A percentile compares a stretch with the other conserved stretches of the same genome.
Conservation (phyloP, 2,888 invertebrate species). For the Stegophylla sp. region DNA sequence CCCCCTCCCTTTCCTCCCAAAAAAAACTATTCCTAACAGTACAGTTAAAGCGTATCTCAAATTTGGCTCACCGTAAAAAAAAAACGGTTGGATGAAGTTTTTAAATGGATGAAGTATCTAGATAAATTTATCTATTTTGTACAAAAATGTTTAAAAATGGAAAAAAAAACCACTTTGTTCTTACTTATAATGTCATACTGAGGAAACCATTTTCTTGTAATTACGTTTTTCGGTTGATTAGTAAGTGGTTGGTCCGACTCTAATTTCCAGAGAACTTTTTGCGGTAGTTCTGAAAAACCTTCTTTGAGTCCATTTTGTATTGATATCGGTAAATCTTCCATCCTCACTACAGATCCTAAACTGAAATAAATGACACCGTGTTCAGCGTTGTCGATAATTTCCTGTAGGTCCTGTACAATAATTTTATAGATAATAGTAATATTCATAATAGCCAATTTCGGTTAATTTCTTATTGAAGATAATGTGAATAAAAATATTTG, state of each 20-base stretch:
- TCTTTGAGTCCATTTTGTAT: slow-evolving; percentile 71
- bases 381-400: slow-evolving; percentile 32
- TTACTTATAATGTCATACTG: slow-evolving; percentile 48
- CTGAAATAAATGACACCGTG: slow-evolving; percentile 52
- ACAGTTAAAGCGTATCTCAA: no score
- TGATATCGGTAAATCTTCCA: slow-evolving; percentile 70
- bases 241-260: slow-evolving; percentile 1
- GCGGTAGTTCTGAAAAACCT: slow-evolving; percentile 71
- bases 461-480: no score
- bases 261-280: slow-evolving; percentile 63
- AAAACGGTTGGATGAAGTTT: no score
- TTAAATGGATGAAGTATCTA: no score
- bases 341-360: slow-evolving; percentile 71
- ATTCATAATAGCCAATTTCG: no score
- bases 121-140: no score
- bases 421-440: not conserved
- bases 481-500: no score
- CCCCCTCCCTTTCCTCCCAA: no score
- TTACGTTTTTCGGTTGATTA: slow-evolving; percentile 23
- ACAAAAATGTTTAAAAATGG: no score
- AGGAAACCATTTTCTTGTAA: slow-evolving; percentile 46
- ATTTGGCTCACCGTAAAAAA: no score
- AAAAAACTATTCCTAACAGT: no score
- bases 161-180: not conserved
- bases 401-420: slow-evolving; percentile 33